Conservation (phyloP, 2,888 invertebrate species). For the Pteria penguin region DNA sequence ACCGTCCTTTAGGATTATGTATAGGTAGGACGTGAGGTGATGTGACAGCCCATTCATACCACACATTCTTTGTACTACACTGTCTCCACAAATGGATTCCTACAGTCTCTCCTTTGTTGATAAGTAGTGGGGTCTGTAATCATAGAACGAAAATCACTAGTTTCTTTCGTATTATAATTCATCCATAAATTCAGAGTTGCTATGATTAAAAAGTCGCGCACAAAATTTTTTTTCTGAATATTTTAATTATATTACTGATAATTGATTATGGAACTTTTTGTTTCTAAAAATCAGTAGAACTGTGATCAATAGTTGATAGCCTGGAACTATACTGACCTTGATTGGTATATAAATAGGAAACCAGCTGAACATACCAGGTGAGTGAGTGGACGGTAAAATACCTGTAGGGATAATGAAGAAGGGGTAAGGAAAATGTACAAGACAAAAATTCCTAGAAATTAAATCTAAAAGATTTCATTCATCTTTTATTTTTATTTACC, state of each 20-base stretch:
- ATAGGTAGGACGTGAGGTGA: constrained; percentile 84
- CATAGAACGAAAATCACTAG: no score
- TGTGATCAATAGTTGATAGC: no score
- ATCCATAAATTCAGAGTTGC: no score
- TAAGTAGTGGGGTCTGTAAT: constrained; percentile 88
- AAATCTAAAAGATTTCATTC: no score
- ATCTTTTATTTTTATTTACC: no score
- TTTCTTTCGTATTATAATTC: no score
- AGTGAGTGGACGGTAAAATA: constrained; percentile 93
- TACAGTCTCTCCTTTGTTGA: constrained; percentile 87
- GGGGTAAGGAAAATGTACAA: no score
- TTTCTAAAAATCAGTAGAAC: no score
- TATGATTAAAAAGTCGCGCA: background rate
- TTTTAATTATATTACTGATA: background rate
- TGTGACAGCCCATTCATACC: constrained; percentile 96
- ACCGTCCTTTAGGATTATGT: constrained; percentile 88
- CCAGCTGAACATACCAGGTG: constrained; percentile 97
- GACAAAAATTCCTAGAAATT: no score
- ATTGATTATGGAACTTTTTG: no score
- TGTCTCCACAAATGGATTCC: constrained; percentile 93
- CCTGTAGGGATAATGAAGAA: no score
- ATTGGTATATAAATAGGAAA: constrained; percentile 97
- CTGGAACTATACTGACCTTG: constrained; percentile 73
- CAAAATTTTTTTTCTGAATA: background rate
- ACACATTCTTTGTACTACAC: constrained; percentile 89